Percentiles rank a stretch among this genome's conserved stretches.
Conservation (phyloP, 1,140 invertebrate species). For the Hyphantria cunea region DNA sequence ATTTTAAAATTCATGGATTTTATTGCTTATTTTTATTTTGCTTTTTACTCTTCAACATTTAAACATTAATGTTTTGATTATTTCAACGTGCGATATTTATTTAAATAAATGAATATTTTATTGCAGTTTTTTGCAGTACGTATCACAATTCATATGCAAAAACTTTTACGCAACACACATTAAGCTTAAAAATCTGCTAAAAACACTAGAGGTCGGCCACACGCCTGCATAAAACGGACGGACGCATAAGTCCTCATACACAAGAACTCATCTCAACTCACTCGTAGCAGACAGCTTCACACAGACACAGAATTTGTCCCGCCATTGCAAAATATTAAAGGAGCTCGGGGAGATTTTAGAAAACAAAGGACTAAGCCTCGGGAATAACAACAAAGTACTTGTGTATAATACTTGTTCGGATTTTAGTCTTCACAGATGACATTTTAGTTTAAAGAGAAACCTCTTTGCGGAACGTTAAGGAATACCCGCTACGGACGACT, state of each 20-base stretch:
- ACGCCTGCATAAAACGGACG: not conserved
- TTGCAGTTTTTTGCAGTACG: no score
- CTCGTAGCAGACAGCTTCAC: conserved; percentile 41
- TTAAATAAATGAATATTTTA: no score
- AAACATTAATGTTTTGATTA: no score
- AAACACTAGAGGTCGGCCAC: not conserved
- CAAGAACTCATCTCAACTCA: conserved; percentile 38
- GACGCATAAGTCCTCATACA: conserved; percentile 11
- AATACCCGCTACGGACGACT: conserved; percentile 6
- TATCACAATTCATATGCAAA: no score
- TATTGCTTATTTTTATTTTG: no score
- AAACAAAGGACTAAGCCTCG: conserved; percentile 69
- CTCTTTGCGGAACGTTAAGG: conserved; percentile 40
- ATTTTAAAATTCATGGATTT: no score
- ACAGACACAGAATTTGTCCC: conserved; percentile 55
- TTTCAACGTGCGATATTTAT: no score
- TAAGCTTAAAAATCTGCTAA: no score
- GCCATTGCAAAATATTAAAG: conserved; percentile 70
- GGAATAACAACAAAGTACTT: conserved; percentile 60
- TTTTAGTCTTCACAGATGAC: conserved; percentile 53
- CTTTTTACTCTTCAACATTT: no score
- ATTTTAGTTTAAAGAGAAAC: conserved; percentile 57
- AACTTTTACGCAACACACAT: no score
- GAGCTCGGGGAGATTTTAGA: conserved; percentile 55
- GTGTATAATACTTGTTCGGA: conserved; percentile 51